Conservation (phyloP, 2,888 invertebrate species). For the Ophraella communa region DNA sequence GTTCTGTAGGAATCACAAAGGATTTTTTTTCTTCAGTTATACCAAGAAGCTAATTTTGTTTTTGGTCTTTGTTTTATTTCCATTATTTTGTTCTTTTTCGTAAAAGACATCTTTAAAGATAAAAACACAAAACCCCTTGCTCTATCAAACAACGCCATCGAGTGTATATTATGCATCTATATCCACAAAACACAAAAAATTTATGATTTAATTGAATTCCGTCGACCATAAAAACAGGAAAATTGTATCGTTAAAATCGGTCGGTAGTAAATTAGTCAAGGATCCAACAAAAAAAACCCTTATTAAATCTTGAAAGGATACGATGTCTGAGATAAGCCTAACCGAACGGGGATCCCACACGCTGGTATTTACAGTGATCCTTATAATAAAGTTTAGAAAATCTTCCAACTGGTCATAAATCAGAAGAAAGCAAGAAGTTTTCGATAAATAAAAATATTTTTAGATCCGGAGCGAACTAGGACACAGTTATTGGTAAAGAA, state of each 20-base stretch:
- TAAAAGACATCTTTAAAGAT: neutral
- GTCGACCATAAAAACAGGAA: constrained; percentile 29
- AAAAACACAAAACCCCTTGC: neutral
- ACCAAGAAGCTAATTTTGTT: neutral
- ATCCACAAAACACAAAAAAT: constrained; percentile 18
- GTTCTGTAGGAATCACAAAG: neutral
- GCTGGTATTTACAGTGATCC: constrained; percentile 48
- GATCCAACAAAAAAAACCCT: constrained; percentile 39
- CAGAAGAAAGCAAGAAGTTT: constrained; percentile 47
- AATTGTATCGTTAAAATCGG: constrained; percentile 32
- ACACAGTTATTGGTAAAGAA: neutral
- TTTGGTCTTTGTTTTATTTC: neutral
- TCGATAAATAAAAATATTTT: constrained; percentile 42
- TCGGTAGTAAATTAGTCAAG: constrained; percentile 33
- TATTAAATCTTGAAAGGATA: constrained; percentile 44
- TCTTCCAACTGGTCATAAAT: constrained; percentile 48
- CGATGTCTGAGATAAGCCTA: constrained; percentile 43
- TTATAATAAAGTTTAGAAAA: constrained; percentile 52
- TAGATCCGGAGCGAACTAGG: neutral
- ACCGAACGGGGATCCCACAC: constrained; percentile 27
- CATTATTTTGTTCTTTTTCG: neutral
- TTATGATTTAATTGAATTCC: constrained; percentile 33
- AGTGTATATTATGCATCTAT: constrained; percentile 6
- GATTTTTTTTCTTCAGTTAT: neutral
- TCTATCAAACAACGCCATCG: neutral